A percentile compares a stretch with the other conserved stretches of the same genome.
Evolutionary conservation across 2,113 vertebrate species (phyloP).

Genomic region (Heptranchias perlo): DNA sequence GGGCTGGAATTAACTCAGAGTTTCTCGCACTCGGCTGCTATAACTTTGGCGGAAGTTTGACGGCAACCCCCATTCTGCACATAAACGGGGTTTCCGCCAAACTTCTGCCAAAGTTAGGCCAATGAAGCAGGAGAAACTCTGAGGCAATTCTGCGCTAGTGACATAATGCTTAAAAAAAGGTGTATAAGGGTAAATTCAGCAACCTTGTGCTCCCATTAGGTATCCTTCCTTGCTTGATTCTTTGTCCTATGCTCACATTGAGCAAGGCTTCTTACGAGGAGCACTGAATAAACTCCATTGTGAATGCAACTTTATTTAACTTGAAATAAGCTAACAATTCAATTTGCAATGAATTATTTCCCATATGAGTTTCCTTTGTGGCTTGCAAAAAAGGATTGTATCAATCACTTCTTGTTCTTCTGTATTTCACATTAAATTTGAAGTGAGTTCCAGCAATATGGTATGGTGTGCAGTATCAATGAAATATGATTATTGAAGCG

Average conservation of each 20-base stretch:
- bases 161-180: background rate
- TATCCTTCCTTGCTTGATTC: background rate
- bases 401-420: background rate
- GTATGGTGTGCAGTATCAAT: background rate
- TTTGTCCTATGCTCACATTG: background rate
- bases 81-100: background rate
- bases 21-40: background rate
- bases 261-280: background rate
- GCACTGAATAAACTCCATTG: background rate
- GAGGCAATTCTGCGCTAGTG: background rate
- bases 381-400: background rate
- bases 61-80: background rate
- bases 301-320: background rate
- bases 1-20: background rate
- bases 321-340: background rate
- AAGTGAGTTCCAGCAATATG: background rate
- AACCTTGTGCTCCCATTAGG: background rate
- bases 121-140: background rate
- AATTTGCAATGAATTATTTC: background rate
- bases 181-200: background rate
- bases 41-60: background rate
- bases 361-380: background rate
- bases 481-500: background rate
- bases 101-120: background rate
- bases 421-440: background rate